Evolutionary conservation across 2,888 invertebrate genomes (phyloP), one percentile per base, ranked within the genome.

Genomic region (Cataglyphis livida): DNA sequence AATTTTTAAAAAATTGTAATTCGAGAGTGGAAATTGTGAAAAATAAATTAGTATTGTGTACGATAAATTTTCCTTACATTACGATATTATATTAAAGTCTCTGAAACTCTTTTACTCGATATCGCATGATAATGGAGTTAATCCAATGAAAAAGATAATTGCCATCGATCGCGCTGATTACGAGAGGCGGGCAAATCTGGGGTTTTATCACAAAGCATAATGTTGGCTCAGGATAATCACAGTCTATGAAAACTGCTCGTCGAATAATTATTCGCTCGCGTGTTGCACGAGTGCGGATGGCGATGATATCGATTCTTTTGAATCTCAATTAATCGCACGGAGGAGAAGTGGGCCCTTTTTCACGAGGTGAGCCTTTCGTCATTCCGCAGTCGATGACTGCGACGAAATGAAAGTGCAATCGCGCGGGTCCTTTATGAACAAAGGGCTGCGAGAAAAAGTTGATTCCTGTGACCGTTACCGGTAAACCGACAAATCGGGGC

Each of bases 231-330:
- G 21, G 21, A 79, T 79, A 79, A 79, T 79, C 44, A n/a, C n/a
- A 79, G 59, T 70, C 70, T 61, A 41, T 44, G 59, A 68, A 51
- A 68, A 68, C 21, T 41, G 10, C 65, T 25, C 78, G 57, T 68
- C 32, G 68, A 59, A 79, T 76, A 66, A 76, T 79, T 79, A 79
- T 70, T 59, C 35, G 70, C 44, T 70, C 35, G 59, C 78, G 70
- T 54, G 76, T 76, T 54, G 51, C 32, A 51, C n/a, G n/a, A 51
- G 51, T 51, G 28, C 41, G 66, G 18, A 44, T n/a, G n/a, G 18
- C 44, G 44, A 79, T 79, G 35, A 79, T 79, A 70, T 79, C 57
- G 70, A 79, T 70, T 44, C 68, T 68, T 79, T 64, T 79, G 76
- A 78, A 68, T 79, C 21, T 61, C 78, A 68, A 78, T 78, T 78